Percentiles rank a stretch among this genome's conserved stretches.
Evolutionary conservation across 2,113 vertebrate species (phyloP).

Genomic region (Phaetusa simplex): DNA sequence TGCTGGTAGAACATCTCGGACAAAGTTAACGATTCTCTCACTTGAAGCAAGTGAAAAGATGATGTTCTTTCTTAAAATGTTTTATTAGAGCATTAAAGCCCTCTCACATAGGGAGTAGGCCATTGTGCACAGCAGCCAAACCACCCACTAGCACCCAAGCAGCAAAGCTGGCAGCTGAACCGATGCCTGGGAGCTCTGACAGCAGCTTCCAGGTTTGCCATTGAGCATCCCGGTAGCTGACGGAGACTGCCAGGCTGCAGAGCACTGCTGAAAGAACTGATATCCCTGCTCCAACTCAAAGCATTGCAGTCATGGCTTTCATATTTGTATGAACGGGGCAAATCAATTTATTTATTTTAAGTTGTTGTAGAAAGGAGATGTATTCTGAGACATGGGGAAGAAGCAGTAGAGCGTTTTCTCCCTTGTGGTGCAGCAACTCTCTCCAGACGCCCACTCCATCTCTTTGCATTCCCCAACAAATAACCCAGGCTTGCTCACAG

Average conservation of each 20-base stretch:
- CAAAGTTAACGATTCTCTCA: background rate
- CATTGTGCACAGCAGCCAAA: background rate
- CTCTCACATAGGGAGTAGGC: background rate
- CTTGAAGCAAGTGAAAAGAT: background rate
- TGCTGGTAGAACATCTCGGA: background rate
- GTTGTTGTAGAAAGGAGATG: background rate
- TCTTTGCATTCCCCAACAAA: background rate
- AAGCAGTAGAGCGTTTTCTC: background rate
- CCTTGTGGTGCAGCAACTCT: background rate
- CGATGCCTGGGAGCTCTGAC: fast-evolving
- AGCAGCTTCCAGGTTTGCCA: background rate
- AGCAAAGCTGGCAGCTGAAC: background rate
- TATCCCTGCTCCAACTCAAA: background rate
- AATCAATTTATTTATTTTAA: background rate
- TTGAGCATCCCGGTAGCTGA: background rate
- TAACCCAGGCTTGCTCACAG: background rate
- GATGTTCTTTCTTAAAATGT: background rate
- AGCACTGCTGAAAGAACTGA: background rate
- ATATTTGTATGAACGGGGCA: fast-evolving
- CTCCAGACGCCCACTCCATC: background rate
- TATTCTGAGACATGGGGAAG: background rate
- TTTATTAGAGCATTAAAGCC: background rate
- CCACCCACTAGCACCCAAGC: background rate
- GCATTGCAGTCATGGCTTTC: background rate
- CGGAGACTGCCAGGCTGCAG: background rate